phyloP scores from a whole-genome alignment of 2,113 vertebrate genomes.

The Cephalopholis sonnerati region DNA sequence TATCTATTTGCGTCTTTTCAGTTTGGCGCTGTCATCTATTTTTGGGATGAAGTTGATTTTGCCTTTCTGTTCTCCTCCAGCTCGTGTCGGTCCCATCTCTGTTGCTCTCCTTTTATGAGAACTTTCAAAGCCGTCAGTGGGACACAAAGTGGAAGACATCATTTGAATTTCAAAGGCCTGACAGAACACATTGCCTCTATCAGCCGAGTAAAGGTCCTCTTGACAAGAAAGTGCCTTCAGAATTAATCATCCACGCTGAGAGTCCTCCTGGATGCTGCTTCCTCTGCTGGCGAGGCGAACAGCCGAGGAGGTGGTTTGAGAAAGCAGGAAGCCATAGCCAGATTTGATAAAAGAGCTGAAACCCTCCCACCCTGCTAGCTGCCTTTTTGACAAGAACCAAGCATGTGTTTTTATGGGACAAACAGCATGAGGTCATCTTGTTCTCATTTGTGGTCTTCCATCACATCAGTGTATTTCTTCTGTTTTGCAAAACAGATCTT shows the following conservation, averaged over 20 bases:
- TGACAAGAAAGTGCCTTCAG: constrained; percentile 68
- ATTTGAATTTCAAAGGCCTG: constrained; percentile 83
- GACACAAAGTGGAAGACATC: constrained; percentile 66
- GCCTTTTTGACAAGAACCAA: constrained; percentile 32
- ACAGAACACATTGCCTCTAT: constrained; percentile 69
- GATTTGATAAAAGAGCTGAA: constrained; percentile 21
- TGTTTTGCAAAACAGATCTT: constrained; percentile 43
- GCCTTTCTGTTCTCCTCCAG: constrained; percentile 54
- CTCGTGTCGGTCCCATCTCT: constrained; percentile 55
- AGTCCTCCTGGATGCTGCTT: constrained; percentile 61
- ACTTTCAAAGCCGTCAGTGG: constrained; percentile 69
- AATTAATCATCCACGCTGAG: constrained; percentile 69
- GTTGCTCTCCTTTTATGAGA: constrained; percentile 66
- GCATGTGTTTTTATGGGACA: constrained; percentile 44
- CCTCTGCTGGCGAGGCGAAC: constrained; percentile 33
- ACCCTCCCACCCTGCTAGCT: constrained; percentile 12
- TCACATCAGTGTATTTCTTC: constrained; percentile 34
- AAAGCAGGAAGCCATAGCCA: constrained; percentile 20
- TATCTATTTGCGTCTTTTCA: constrained; percentile 58
- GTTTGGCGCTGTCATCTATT: constrained; percentile 65
- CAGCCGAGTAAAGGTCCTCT: constrained; percentile 63
- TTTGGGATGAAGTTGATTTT: constrained; percentile 61
- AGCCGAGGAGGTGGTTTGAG: constrained; percentile 28
- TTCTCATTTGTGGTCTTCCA: constrained; percentile 43
- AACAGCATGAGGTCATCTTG: constrained; percentile 56